Conservation (phyloP, 2,888 invertebrate genomes). For the Callyntrura sp. region DNA sequence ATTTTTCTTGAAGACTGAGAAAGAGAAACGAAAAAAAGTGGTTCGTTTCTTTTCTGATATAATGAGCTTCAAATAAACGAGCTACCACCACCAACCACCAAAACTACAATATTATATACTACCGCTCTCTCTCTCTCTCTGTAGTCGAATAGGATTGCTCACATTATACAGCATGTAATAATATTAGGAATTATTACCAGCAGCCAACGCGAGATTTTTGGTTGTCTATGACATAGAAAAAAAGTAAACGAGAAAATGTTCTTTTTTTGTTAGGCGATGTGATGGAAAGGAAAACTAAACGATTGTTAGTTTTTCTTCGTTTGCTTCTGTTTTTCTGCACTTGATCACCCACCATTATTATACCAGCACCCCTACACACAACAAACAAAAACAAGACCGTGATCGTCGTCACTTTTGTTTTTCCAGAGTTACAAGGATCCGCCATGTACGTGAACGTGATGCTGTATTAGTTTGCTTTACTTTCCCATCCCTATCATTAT, state of each 20-base stretch:
- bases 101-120: not conserved
- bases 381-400: too few relatives aligned
- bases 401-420: constrained; percentile 26
- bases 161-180: constrained; percentile 26
- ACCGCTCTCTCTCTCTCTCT: too few relatives aligned
- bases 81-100: not conserved
- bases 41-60: constrained; percentile 39
- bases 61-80: constrained; percentile 62
- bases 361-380: not conserved
- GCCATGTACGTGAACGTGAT: not conserved
- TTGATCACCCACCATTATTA: constrained; percentile 48
- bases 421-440: not conserved
- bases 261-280: constrained; percentile 47
- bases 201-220: constrained; percentile 21
- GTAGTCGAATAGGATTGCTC: not conserved
- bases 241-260: constrained; percentile 34
- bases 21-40: constrained; percentile 46
- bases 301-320: constrained; percentile 38
- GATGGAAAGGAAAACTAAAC: constrained; percentile 33
- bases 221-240: constrained; percentile 56
- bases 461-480: not conserved
- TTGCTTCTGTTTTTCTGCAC: constrained; percentile 31
- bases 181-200: constrained; percentile 3
- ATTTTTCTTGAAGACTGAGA: constrained; percentile 49
- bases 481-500: too few relatives aligned